Evolutionary conservation across 2,888 invertebrate species (phyloP), one percentile per base, ranked within the genome.

Genomic region (Orchesellides sinensis): DNA sequence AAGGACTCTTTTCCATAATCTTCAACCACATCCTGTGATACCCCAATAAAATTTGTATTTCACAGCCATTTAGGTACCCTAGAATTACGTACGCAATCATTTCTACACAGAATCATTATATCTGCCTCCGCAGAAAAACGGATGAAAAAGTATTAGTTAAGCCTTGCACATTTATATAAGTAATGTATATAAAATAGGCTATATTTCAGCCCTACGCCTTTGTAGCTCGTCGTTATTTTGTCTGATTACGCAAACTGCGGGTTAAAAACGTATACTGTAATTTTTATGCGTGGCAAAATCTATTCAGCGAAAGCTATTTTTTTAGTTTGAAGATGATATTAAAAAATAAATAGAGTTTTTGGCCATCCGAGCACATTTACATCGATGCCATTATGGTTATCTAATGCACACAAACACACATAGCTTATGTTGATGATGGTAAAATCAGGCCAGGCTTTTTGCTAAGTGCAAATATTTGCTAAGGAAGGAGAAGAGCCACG

Each of bases 391-490:
- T n/a, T n/a, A n/a, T n/a, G n/a, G n/a, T n/a, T n/a, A n/a, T n/a
- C n/a, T n/a, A n/a, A n/a, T n/a, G n/a, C n/a, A n/a, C n/a, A n/a
- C n/a, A n/a, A n/a, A n/a, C n/a, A n/a, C n/a, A n/a, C n/a, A n/a
- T n/a, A n/a, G n/a, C n/a, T n/a, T n/a, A n/a, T n/a, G n/a, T n/a
- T n/a, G n/a, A n/a, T n/a, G n/a, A n/a, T n/a, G n/a, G n/a, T n/a
- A n/a, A n/a, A n/a, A n/a, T n/a, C n/a, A n/a, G n/a, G n/a, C n/a
- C n/a, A n/a, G n/a, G n/a, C 8, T 29, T 29, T 25, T 17, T 59
- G 17, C 59, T 29, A n/a, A 14, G 12, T 10, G 49, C 68, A 78
- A 78, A 78, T 69, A 78, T 78, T 69, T 68, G 77, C 77, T 49
- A 73, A 75, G 8, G 17, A 56, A 66, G 21, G 21, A 45, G 52